Base-by-base conservation (phyloP, 2,797 vertebrate species). In the Acridotheres tristis region DNA sequence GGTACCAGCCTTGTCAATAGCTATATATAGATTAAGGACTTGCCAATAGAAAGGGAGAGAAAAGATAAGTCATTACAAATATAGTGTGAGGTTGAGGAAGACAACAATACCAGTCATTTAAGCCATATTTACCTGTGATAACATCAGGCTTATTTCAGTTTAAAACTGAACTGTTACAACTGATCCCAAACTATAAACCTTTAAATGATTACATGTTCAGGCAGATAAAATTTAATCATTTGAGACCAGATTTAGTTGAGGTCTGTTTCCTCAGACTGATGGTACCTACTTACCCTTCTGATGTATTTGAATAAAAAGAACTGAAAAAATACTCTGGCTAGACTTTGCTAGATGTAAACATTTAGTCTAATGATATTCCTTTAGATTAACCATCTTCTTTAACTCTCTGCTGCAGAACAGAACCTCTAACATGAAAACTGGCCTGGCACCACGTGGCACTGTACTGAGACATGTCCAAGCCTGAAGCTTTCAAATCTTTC, bases 171-270 rank as follows among this genome's bases (percentile, higher is more conserved):
- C 53, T 72, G 22, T 58, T 93, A 77, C 51, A 71, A 72, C 30
- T 59, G 91, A 83, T 91, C 80, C 85, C 91, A 94, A 95, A 94
- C 69, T 68, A 30, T 85, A 93, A 94, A 92, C 69, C 75, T 81
- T 93, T 90, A 88, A 77, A 88, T 71, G 42, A 86, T 92, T 90
- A 88, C 48, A 59, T 51, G 77, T 67, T 76, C 77, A 81, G 72
- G 80, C 67, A 93, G 65, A 85, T 51, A 48, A 54, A 87, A 87
- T 86, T 87, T 90, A 87, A 90, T 78, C 34, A 75, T n/a, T 32
- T 90, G 51, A 94, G 79, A 92, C 36, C 43, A 93, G 75, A 88
- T 78, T 79, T 62, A 89, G 4, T 12, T 45, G 55, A 90, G 58
- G 45, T 36, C 63, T 87, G 23, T 32, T 67, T 92, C 69, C 67